These are phyloP conservation scores for Metacarcinus magister DNA, from an alignment of 2,888 invertebrate genomes.

Conservation along the genomic window DNA sequence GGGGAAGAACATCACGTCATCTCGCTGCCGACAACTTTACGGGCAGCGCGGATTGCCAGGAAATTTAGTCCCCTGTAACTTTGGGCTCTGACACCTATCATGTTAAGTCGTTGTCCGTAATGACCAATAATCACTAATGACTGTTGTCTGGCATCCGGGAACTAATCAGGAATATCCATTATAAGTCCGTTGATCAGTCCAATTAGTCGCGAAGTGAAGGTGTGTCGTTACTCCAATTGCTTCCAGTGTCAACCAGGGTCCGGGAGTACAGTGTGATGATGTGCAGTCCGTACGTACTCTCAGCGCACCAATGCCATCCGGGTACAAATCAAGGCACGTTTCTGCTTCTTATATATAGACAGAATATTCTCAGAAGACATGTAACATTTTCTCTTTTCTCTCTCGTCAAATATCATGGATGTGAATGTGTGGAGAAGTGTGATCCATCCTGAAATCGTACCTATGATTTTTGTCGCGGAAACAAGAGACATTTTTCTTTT, in stretches of 20 bases:
- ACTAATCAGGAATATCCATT: conserved; percentile 21
- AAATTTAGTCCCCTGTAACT: not conserved
- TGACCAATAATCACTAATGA: conserved; percentile 31
- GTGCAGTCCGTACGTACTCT: not conserved
- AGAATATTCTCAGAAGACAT: too few species aligned
- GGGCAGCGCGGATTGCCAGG: not conserved
- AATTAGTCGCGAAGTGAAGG: conserved; percentile 30
- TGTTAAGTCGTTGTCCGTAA: not conserved
- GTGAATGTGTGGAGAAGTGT: too few species aligned
- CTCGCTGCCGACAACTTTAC: not conserved
- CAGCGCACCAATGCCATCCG: not conserved
- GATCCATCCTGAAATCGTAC: too few species aligned
- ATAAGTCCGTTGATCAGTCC: conserved; percentile 13
- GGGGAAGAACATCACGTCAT: not conserved
- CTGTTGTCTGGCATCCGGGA: not conserved
- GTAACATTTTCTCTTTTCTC: too few species aligned
- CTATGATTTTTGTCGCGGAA: too few species aligned
- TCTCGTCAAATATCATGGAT: too few species aligned
- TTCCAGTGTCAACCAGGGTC: not conserved
- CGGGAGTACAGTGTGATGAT: not conserved
- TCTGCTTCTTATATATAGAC: too few species aligned
- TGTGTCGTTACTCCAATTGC: not conserved
- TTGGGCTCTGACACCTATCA: not conserved
- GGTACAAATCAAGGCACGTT: too few species aligned
- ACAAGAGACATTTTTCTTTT: too few species aligned